phyloP scores from a whole-genome alignment of 2,797 vertebrate genomes.

The Lutjanus campechanus region DNA sequence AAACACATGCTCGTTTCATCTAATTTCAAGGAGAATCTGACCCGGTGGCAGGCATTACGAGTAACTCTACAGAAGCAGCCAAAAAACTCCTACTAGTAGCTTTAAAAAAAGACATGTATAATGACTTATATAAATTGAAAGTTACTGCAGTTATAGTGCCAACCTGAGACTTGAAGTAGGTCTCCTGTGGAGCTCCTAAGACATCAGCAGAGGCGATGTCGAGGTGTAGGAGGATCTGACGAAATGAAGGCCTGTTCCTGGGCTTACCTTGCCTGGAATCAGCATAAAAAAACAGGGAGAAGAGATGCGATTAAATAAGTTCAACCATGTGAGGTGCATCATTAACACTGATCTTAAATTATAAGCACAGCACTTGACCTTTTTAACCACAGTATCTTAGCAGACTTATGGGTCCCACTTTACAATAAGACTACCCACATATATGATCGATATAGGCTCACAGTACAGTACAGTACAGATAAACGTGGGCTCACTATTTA shows the following conservation, averaged over 20 bases:
- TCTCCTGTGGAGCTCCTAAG: conserved; percentile 97
- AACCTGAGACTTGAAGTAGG: conserved; percentile 99
- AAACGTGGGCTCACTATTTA: too few relatives aligned
- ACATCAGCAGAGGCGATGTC: conserved; percentile 98
- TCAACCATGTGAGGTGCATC: background rate
- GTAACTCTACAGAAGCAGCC: too few relatives aligned
- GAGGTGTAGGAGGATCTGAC: conserved; percentile 98
- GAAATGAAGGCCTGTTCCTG: conserved; percentile 96
- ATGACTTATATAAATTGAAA: background rate
- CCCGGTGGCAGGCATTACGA: too few relatives aligned
- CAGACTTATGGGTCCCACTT: background rate
- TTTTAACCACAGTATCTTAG: background rate
- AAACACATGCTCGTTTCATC: too few relatives aligned
- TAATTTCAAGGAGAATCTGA: too few relatives aligned
- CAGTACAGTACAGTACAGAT: too few relatives aligned
- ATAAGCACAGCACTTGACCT: background rate
- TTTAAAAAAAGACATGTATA: background rate
- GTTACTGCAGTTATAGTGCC: conserved; percentile 9
- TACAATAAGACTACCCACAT: too few relatives aligned
- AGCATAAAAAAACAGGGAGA: background rate
- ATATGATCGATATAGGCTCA: too few relatives aligned
- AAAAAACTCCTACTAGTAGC: too few relatives aligned
- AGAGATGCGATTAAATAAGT: background rate
- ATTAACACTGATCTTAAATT: background rate
- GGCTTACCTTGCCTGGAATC: conserved; percentile 95